Conservation (phyloP, 2,888 invertebrate genomes). For the Heliothis peltigera region DNA sequence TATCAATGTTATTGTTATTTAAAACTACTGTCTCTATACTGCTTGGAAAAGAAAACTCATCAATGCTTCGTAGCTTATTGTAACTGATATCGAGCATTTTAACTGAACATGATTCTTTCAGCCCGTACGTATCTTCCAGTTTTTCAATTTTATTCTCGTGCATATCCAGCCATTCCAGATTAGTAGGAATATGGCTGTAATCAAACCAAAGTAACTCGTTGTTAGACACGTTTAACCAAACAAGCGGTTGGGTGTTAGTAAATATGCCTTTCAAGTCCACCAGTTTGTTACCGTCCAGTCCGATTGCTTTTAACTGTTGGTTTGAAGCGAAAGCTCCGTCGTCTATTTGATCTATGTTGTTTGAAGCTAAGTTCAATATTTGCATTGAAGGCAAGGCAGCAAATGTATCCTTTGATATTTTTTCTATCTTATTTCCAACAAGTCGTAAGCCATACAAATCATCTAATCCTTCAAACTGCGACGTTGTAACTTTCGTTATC, state of each 20-base stretch:
- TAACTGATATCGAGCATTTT: conserved; percentile 94
- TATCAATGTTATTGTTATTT: conserved; percentile 93
- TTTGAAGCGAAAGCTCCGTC: conserved; percentile 94
- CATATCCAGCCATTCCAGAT: conserved; percentile 95
- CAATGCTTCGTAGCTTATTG: conserved; percentile 92
- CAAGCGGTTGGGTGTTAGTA: conserved; percentile 92
- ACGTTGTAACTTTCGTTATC: conserved; percentile 92
- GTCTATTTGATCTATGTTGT: conserved; percentile 94
- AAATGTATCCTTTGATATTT: conserved; percentile 94
- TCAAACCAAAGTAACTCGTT: conserved; percentile 95
- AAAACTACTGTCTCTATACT: conserved; percentile 93
- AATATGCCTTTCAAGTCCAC: conserved; percentile 94
- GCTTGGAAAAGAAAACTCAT: conserved; percentile 92
- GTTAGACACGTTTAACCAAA: conserved; percentile 95
- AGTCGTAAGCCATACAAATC: conserved; percentile 94
- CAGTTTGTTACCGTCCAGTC: conserved; percentile 94
- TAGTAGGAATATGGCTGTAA: conserved; percentile 93
- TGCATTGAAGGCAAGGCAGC: conserved; percentile 92
- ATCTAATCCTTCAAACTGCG: conserved; percentile 93
- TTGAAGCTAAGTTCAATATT: conserved; percentile 94
- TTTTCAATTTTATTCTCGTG: conserved; percentile 94
- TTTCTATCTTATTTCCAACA: conserved; percentile 94
- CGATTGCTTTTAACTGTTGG: conserved; percentile 93
- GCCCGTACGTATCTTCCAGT: conserved; percentile 93
- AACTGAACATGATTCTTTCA: conserved; percentile 91